Base-by-base conservation (phyloP, 2,888 invertebrate species). In the Dione juno region DNA sequence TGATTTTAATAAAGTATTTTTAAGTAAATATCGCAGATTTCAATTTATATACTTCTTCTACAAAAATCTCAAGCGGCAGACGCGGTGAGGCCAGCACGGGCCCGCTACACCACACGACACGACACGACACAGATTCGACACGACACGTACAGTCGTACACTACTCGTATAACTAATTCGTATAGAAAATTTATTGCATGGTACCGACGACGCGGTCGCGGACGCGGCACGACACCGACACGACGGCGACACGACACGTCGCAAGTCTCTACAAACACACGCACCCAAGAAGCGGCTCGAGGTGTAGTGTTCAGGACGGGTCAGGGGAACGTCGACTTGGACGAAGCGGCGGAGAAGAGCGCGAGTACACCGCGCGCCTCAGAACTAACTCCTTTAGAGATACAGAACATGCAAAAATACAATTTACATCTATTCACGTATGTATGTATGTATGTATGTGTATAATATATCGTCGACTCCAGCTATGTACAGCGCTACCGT, bases 101-200 rank as follows among this genome's bases (percentile, higher is more conserved):
- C 3, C 45, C 45, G 45, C 16, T 9, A 48, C 48, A n/a, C 48
- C 50, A 10, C 48, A 50, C n/a, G n/a, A n/a, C n/a, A n/a, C n/a
- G n/a, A n/a, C n/a, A n/a, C n/a, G n/a, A n/a, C n/a, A n/a, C n/a
- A n/a, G n/a, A n/a, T n/a, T n/a, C n/a, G n/a, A n/a, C n/a, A n/a
- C 13, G 50, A 19, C 19, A 6, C 50, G 19, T 19, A 50, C n/a
- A 40, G 6, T 57, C 57, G 57, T 28, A 61, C 75, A 69, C 77
- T 76, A 77, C 70, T 68, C 67, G 35, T 61, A 72, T 72, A 69
- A 67, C 72, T 74, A 75, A 74, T 74, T 81, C 79, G 78, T 81
- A 82, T 84, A 83, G 81, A 84, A 84, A 85, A 84, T 72, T 84
- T 85, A 85, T 86, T 85, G 85, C 85, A 84, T 73, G 71, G 73